Evolutionary conservation across 1,140 invertebrate species (phyloP).

Genomic region (Callitettix versicolor): DNA sequence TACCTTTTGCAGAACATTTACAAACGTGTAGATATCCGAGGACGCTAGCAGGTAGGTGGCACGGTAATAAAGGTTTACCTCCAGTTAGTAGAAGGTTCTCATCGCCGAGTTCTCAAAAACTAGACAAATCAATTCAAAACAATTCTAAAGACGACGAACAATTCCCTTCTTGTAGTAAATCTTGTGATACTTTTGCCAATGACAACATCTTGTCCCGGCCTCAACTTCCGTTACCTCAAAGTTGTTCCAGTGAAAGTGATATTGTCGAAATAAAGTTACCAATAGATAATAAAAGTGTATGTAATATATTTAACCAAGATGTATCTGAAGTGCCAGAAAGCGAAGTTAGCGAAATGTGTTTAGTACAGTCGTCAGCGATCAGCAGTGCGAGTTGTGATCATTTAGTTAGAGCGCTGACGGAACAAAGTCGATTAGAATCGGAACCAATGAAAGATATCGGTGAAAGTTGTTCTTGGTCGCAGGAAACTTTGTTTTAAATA

Average conservation of each 20-base stretch:
- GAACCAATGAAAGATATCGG: conserved; percentile 13
- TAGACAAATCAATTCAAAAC: not conserved
- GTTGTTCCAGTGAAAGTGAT: conserved; percentile 18
- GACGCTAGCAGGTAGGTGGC: conserved; percentile 4
- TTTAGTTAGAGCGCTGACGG: conserved; percentile 18
- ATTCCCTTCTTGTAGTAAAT: not conserved
- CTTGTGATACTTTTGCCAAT: conserved; percentile 3
- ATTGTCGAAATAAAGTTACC: not conserved
- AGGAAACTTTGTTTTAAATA: conserved; percentile 25
- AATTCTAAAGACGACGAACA: not conserved
- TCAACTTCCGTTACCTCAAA: conserved; percentile 3
- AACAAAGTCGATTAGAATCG: conserved; percentile 12
- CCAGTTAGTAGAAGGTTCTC: conserved; percentile 14
- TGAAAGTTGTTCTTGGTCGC: conserved; percentile 25
- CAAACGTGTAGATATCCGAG: conserved; percentile 4
- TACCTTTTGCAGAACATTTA: conserved; percentile 14
- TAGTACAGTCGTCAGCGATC: conserved; percentile 5
- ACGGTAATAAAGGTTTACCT: not conserved
- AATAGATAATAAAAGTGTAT: too few species aligned
- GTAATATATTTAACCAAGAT: too few species aligned
- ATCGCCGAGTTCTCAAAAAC: conserved; percentile 10
- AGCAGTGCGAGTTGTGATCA: conserved; percentile 16
- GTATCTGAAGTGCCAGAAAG: not conserved
- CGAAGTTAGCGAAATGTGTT: conserved; percentile 4
- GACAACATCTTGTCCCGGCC: conserved; percentile 8